Evolutionary conservation across 1,140 invertebrate genomes (phyloP).

Genomic region (Bombyx mori): DNA sequence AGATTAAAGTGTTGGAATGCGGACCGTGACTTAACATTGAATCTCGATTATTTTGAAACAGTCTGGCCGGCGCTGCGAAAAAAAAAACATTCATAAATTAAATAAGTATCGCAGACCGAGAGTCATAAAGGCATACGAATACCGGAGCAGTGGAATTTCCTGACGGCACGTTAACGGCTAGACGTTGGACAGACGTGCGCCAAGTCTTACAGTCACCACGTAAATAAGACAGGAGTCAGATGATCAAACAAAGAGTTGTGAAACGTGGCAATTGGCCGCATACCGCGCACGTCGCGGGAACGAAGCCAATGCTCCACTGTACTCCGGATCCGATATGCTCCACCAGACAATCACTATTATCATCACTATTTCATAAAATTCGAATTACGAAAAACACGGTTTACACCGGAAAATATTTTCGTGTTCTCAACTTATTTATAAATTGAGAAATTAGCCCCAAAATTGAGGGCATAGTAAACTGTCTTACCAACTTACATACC

Average conservation of each 20-base stretch:
- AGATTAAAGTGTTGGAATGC: conserved; percentile 2
- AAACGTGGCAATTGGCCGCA: conserved; percentile 37
- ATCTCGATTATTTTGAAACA: conserved; percentile 21
- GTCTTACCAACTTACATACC: no score
- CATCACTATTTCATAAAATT: no score
- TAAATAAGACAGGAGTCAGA: conserved; percentile 43
- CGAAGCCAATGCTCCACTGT: conserved; percentile 43
- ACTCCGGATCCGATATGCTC: conserved; percentile 24
- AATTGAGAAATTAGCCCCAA: no score
- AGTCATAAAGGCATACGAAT: conserved; percentile 48
- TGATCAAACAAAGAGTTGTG: conserved; percentile 53
- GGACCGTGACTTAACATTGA: conserved; percentile 4
- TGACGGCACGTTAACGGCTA: conserved; percentile 49
- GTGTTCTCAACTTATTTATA: no score
- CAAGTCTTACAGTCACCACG: conserved; percentile 26
- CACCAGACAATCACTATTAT: conserved; percentile 9
- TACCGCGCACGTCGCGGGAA: conserved; percentile 41
- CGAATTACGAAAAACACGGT: no score
- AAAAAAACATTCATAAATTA: conserved; percentile 52
- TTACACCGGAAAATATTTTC: no score
- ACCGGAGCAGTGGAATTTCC: conserved; percentile 51
- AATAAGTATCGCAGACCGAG: conserved; percentile 39
- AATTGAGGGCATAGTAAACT: no score
- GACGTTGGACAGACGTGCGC: conserved; percentile 54
- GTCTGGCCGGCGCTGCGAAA: conserved; percentile 35